Percentiles rank a stretch among this genome's conserved stretches.
These are phyloP conservation scores for Macrosoma leucophasiata DNA, from an alignment of 2,888 invertebrate genomes.

Conservation along the genomic window DNA sequence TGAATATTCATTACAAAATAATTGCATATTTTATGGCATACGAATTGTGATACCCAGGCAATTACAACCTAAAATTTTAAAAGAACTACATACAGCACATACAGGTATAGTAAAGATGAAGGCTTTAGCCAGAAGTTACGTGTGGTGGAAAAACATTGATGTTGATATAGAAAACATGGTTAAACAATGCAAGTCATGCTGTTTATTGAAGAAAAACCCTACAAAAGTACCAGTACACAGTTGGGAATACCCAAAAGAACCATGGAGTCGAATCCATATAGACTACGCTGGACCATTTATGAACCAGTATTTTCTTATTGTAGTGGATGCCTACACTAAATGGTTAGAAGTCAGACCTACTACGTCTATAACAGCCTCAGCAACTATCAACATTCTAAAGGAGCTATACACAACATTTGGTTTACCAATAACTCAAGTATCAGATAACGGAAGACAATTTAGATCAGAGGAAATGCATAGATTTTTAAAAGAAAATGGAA, in stretches of 20 bases:
- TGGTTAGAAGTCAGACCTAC: slow-evolving; percentile 17
- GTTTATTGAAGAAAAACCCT: slow-evolving; percentile 12
- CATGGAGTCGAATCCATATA: slow-evolving; percentile 20
- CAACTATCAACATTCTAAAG: slow-evolving; percentile 13
- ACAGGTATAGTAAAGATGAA: slow-evolving; percentile 20
- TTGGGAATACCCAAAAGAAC: slow-evolving; percentile 14
- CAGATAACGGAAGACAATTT: slow-evolving; percentile 15
- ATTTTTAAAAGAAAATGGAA: slow-evolving; percentile 16
- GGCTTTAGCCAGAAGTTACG: slow-evolving; percentile 20
- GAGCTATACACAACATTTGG: slow-evolving; percentile 12
- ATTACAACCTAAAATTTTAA: slow-evolving; percentile 9
- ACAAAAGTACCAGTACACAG: slow-evolving; percentile 6
- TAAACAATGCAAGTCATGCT: neutral
- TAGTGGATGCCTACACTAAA: slow-evolving; percentile 16
- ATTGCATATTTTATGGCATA: slow-evolving; percentile 15
- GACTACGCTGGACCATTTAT: slow-evolving; percentile 20
- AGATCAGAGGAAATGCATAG: slow-evolving; percentile 18
- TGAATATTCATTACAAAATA: slow-evolving; percentile 9
- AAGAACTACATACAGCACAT: slow-evolving; percentile 16
- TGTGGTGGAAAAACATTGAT: slow-evolving; percentile 22
- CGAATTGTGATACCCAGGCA: slow-evolving; percentile 14
- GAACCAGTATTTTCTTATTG: slow-evolving; percentile 15
- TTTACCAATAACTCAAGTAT: slow-evolving; percentile 12
- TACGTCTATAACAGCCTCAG: slow-evolving; percentile 8
- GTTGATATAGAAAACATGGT: slow-evolving; percentile 8